These are phyloP conservation scores for Zaprionus inermis DNA, from an alignment of 1,140 invertebrate genomes.

Conservation along the genomic window DNA sequence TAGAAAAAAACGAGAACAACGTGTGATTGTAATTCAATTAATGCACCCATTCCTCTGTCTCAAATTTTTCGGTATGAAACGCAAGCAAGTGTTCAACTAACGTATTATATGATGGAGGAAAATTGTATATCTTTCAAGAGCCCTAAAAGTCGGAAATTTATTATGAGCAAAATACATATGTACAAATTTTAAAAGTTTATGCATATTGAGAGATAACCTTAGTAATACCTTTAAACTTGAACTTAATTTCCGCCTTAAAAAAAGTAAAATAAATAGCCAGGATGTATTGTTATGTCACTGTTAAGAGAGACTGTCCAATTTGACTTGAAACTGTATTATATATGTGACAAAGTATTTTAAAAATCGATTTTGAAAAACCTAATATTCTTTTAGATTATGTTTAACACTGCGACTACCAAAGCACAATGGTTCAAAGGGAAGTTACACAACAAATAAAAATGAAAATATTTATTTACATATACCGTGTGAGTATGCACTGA, in stretches of 20 bases:
- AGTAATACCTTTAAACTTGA: too few species aligned
- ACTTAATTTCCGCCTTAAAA: too few species aligned
- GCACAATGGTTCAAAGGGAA: constrained; percentile 15
- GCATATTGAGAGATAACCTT: not conserved
- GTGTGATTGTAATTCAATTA: constrained; percentile 72
- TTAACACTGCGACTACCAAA: not conserved
- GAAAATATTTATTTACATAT: constrained; percentile 28
- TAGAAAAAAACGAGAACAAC: constrained; percentile 30
- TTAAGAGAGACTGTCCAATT: not conserved
- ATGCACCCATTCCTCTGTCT: constrained; percentile 47
- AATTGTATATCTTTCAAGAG: constrained; percentile 16
- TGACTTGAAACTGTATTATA: not conserved
- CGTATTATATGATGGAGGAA: constrained; percentile 31
- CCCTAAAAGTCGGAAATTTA: not conserved
- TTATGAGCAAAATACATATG: not conserved
- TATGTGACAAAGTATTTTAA: not conserved
- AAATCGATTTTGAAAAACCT: not conserved
- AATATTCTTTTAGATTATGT: not conserved
- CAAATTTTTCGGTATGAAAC: constrained; percentile 41
- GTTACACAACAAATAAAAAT: constrained; percentile 19
- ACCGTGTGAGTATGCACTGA: not conserved
- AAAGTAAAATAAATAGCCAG: not conserved
- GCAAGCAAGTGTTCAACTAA: constrained; percentile 20
- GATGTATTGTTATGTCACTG: not conserved
- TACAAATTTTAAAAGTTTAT: not conserved